Evolutionary conservation across 1,140 invertebrate genomes (phyloP).

Genomic region (Hydropsyche tenuis): DNA sequence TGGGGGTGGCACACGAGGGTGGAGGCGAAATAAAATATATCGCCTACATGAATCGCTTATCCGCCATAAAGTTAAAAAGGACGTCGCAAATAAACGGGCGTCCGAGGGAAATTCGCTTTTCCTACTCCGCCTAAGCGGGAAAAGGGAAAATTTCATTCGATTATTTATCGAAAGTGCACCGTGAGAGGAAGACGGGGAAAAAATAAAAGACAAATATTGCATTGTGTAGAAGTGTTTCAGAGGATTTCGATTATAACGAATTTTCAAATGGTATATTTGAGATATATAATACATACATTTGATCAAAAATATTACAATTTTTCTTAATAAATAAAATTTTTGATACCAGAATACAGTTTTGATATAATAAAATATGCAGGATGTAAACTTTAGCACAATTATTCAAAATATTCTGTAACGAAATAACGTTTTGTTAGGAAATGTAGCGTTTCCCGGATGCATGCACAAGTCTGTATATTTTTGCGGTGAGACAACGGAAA

Average conservation of each 20-base stretch:
- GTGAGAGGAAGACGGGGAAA: slow-evolving; percentile 47
- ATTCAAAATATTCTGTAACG: too few relatives aligned
- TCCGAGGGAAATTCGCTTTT: slow-evolving; percentile 28
- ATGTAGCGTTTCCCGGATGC: not conserved
- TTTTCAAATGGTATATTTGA: too few relatives aligned
- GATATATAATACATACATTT: too few relatives aligned
- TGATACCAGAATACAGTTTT: too few relatives aligned
- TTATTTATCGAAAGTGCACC: slow-evolving; percentile 50
- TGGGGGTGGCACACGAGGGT: not conserved
- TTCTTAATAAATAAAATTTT: too few relatives aligned
- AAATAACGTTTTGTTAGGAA: not conserved
- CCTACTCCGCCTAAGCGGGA: not conserved
- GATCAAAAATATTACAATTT: too few relatives aligned
- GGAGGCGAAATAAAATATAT: slow-evolving; percentile 49
- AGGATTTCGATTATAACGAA: too few relatives aligned
- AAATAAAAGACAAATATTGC: too few relatives aligned
- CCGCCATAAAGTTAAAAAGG: slow-evolving; percentile 50
- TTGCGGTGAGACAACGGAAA: not conserved
- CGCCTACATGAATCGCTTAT: slow-evolving; percentile 50
- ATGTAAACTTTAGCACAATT: too few relatives aligned
- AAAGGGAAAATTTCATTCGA: slow-evolving; percentile 46
- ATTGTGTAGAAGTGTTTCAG: too few relatives aligned
- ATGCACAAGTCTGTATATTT: not conserved
- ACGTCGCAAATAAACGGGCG: slow-evolving; percentile 47
- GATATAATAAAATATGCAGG: too few relatives aligned